Base-by-base conservation (phyloP, 2,113 vertebrate species). In the Alaudala cheleensis region DNA sequence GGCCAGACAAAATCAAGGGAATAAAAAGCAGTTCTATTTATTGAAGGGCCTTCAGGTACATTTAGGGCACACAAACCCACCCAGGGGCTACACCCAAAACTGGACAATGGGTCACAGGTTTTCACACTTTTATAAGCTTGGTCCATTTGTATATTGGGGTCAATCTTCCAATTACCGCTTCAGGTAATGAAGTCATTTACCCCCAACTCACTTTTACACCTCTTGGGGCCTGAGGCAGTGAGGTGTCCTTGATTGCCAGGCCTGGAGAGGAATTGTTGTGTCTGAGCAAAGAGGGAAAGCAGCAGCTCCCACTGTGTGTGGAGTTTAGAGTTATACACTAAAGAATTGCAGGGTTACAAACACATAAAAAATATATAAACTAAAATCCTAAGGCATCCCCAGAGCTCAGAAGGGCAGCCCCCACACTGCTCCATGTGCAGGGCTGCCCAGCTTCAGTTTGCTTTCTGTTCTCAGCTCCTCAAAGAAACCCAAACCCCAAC, bases 31-130 rank as follows among this genome's bases (percentile, higher is more conserved):
- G 13, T 8, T 51, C 0, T 10, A 8, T 7, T 51, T 22, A n/a
- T 22, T 28, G 47, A 40, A 77, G 13, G 10, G 2, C 22, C 17
- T 50, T 8, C 22, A 77, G 34, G 34, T n/a, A 26, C 57, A 40
- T 77, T 50, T 40, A 0, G 5, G 22, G 23, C 34, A 33, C 34
- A 50, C 0, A 1, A 39, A 12, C 12, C 22, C 6, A 42, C 11
- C 31, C 44, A 49, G 44, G 23, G n/a, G 2, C 21, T 76, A 1
- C 56, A 76, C 6, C 42, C 26, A 77, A n/a, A 72, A 77, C 51
- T 51, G 17, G 13, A 28, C 2, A 1, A 26, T 1, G 2, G 22
- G 1, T 40, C 45, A 50, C 1, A 2, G 8, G 23, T 22, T 62
- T 77, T 15, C 34, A n/a, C 4, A 62, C 28, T 61, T 61, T 26